Percentiles rank a stretch among this genome's conserved stretches.
These are phyloP conservation scores for Cantharis flavilabris DNA, from an alignment of 2,888 invertebrate species.

Conservation along the genomic window DNA sequence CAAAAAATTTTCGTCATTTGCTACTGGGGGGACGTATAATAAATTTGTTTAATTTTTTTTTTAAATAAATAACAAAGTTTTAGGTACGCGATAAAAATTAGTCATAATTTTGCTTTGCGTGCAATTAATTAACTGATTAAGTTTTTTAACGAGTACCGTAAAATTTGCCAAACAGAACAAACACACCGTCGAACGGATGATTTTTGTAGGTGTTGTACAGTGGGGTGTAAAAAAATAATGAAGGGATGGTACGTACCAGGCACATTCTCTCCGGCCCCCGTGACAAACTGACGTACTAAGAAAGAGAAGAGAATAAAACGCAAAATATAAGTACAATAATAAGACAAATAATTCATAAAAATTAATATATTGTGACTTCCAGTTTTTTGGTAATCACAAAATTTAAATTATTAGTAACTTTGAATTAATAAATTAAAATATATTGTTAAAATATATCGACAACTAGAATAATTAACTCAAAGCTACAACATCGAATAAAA, in stretches of 20 bases:
- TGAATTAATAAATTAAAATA: constrained; percentile 42
- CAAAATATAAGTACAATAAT: constrained; percentile 58
- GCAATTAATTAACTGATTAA: neutral
- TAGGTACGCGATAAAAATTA: constrained; percentile 23
- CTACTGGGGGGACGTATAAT: constrained; percentile 46
- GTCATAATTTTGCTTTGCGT: constrained; percentile 7
- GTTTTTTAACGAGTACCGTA: constrained; percentile 21
- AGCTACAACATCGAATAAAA: constrained; percentile 55
- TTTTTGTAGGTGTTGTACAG: constrained; percentile 52
- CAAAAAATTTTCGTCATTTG: constrained; percentile 50
- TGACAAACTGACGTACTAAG: constrained; percentile 60
- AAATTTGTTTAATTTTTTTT: constrained; percentile 21
- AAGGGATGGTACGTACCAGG: constrained; percentile 57
- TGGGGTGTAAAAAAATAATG: constrained; percentile 53
- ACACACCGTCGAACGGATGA: constrained; percentile 53
- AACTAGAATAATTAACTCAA: constrained; percentile 37
- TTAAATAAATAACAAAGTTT: constrained; percentile 12
- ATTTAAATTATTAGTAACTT: constrained; percentile 48
- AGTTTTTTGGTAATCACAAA: constrained; percentile 29
- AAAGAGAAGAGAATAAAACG: constrained; percentile 57
- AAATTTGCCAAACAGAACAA: constrained; percentile 53
- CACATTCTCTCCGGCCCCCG: constrained; percentile 59
- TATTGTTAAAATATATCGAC: constrained; percentile 13
- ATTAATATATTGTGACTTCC: constrained; percentile 28
- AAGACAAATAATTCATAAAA: constrained; percentile 50